Conservation (phyloP, 2,113 vertebrate species). For the Ammodytes dubius region DNA sequence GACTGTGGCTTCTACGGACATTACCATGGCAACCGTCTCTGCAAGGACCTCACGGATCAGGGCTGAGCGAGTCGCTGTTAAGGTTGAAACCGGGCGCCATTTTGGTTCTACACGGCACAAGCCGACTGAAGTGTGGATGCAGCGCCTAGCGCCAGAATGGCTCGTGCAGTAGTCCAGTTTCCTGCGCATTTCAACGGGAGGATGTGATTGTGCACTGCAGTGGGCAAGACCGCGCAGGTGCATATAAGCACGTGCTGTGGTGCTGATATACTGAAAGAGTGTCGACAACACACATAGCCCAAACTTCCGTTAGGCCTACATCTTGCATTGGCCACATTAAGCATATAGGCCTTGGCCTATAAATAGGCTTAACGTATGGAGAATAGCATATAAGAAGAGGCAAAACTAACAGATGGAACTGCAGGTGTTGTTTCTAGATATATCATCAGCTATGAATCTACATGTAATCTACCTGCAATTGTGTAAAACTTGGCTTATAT, state of each 20-base stretch:
- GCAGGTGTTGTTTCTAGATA: neutral
- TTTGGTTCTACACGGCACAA: constrained; percentile 41
- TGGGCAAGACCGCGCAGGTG: constrained; percentile 68
- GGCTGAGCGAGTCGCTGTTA: neutral
- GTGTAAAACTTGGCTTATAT: too few species aligned
- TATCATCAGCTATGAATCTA: too few species aligned
- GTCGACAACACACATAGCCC: neutral
- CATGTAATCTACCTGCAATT: too few species aligned
- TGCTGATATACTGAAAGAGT: constrained; percentile 3
- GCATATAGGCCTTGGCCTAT: neutral
- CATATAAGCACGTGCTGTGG: constrained; percentile 64
- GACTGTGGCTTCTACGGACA: constrained; percentile 15
- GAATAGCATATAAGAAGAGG: neutral
- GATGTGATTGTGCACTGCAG: constrained; percentile 56
- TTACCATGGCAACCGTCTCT: constrained; percentile 76
- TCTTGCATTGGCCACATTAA: constrained; percentile 1
- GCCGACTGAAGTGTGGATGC: neutral
- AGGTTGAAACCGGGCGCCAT: constrained; percentile 56
- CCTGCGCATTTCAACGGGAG: constrained; percentile 9
- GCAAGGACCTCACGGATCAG: constrained; percentile 50
- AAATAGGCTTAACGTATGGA: neutral
- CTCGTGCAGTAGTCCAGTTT: constrained; percentile 46
- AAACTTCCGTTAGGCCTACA: neutral
- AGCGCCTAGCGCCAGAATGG: constrained; percentile 53
- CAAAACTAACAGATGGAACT: neutral